A percentile compares a stretch with the other conserved stretches of the same genome.
These are phyloP conservation scores for Varanus salvator DNA, from an alignment of 2,113 vertebrate species.

Conservation along the genomic window DNA sequence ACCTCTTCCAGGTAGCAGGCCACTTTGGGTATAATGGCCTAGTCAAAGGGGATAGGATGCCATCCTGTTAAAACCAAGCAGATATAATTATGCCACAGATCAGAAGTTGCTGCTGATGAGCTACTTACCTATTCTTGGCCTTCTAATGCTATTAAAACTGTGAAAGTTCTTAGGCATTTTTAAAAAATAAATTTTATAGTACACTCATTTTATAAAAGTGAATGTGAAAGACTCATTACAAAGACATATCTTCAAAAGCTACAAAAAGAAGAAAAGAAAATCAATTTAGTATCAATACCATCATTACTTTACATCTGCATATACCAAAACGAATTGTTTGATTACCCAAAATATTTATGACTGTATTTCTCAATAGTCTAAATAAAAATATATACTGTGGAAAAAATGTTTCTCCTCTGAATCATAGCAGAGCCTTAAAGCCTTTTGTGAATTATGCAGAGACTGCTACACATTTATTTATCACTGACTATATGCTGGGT, in stretches of 20 bases:
- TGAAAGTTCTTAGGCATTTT: neutral
- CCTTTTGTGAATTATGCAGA: slow-evolving; percentile 33
- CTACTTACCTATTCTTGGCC: neutral
- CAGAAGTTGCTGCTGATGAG: neutral
- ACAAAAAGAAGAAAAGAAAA: neutral
- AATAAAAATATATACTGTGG: slow-evolving; percentile 20
- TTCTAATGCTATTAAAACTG: neutral
- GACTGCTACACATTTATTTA: slow-evolving; percentile 22
- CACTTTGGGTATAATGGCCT: neutral
- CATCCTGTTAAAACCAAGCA: neutral
- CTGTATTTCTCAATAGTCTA: neutral
- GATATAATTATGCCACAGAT: neutral
- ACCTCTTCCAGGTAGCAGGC: neutral
- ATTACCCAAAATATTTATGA: neutral
- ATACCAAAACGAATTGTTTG: neutral
- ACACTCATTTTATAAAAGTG: neutral
- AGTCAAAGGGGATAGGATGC: neutral
- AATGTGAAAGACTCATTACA: neutral
- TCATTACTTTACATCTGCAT: neutral
- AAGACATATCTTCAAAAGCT: neutral
- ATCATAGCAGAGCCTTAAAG: slow-evolving; percentile 13
- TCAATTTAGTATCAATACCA: neutral
- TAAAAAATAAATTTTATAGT: neutral
- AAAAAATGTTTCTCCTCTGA: slow-evolving; percentile 17
- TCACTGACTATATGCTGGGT: slow-evolving; percentile 12